Evolutionary conservation across 1,140 invertebrate genomes (phyloP), one percentile per base, ranked within the genome.

Genomic region (Lepidurus arcticus): DNA sequence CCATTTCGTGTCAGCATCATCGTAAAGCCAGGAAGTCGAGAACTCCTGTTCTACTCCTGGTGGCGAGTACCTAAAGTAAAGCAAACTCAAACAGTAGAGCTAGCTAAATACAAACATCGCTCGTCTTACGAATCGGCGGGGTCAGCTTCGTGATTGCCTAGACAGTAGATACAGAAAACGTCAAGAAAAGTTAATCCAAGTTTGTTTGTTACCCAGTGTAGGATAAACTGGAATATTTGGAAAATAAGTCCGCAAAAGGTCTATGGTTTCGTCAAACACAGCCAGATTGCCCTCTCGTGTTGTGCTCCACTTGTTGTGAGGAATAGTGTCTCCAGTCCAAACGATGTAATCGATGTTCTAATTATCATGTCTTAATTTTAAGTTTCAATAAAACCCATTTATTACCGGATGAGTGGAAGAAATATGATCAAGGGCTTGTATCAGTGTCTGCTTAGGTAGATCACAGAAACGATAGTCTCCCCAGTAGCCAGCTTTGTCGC

Each of bases 141-240:
- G 85, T 93, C 90, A 65, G 93, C 88, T 85, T 98, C 95, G 82
- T 98, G 95, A 84, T 98, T 98, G 65, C 94, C 95, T 65, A 21
- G 13, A 65, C 1, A 13, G 5, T 5, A 65, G 2, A 21, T 65
- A 34, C 34, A 65, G 2, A 34, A 34, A 34, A 34, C 2, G 34
- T 34, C 2, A 34, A 4, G 34, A 34, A 3, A 34, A 34, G n/a
- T 65, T 1, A 65, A 16, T 65, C 6, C 5, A 65, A 21, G 1
- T 47, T 47, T 47, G 1, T 11, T 16, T 47, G 1, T 21, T 65
- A 65, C 53, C 53, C 73, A 97, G 84, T 75, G 90, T 87, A 6
- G 92, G 90, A 83, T 90, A 91, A 1, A 97, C 87, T 0, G 88
- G 86, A 42, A 88, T 89, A 73, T 90, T 86, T 1, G 88, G 87